These are phyloP conservation scores for Macrotus californicus DNA, from an alignment of 2,113 vertebrate genomes.

Conservation along the genomic window DNA sequence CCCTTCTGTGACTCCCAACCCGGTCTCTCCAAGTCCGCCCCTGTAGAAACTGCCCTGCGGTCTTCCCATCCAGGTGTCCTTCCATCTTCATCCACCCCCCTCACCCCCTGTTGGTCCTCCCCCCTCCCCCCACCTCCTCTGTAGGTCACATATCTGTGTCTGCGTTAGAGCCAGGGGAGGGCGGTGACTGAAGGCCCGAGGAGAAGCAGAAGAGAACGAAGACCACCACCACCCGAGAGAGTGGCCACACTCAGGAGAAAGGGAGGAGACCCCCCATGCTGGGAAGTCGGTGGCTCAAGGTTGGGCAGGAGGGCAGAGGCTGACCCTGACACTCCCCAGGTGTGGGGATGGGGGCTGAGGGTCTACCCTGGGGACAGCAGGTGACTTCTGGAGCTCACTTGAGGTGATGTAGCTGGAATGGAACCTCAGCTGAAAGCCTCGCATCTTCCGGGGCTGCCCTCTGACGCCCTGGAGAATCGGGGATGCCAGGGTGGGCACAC, in stretches of 20 bases:
- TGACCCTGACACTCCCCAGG: not conserved
- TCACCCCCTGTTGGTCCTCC: too few relatives aligned
- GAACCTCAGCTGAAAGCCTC: not conserved
- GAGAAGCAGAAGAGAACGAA: not conserved
- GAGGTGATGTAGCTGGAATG: not conserved
- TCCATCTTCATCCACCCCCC: fast-evolving
- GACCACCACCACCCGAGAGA: too few relatives aligned
- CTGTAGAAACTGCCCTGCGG: not conserved
- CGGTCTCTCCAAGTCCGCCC: not conserved
- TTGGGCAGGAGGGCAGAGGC: not conserved
- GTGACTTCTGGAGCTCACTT: not conserved
- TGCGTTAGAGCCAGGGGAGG: not conserved
- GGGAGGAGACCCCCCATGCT: too few relatives aligned
- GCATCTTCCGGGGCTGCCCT: not conserved
- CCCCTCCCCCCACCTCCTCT: not conserved
- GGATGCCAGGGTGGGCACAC: not conserved
- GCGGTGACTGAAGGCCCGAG: not conserved
- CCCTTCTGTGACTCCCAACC: not conserved
- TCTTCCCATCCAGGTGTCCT: fast-evolving
- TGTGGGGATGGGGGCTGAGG: not conserved
- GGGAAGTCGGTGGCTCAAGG: too few relatives aligned
- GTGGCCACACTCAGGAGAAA: too few relatives aligned
- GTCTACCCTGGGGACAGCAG: not conserved
- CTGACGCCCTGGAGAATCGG: not conserved
- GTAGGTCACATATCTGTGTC: not conserved